Conservation (phyloP, 2,113 vertebrate genomes). For the Syrmaticus mikado region DNA sequence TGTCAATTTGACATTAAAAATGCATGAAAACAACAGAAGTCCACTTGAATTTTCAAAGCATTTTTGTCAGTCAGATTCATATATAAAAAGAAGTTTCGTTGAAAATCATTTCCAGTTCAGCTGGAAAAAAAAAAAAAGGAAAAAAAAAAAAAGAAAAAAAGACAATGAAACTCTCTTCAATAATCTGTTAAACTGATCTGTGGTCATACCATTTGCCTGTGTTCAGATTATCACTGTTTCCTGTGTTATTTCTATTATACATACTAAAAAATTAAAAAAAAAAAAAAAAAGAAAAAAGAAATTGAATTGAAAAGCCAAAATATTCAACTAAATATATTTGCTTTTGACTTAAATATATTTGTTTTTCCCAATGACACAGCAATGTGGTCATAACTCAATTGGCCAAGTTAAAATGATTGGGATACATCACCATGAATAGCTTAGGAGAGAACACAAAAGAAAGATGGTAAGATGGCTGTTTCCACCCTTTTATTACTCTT, state of each 20-base stretch:
- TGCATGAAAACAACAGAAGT: background rate
- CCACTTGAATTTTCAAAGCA: background rate
- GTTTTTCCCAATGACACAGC: background rate
- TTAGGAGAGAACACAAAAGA: background rate
- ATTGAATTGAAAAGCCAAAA: background rate
- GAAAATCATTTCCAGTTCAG: background rate
- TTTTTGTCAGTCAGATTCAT: background rate
- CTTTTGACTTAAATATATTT: background rate
- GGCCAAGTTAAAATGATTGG: background rate
- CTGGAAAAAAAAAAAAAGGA: background rate
- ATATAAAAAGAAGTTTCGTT: background rate
- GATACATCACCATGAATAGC: background rate
- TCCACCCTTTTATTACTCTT: background rate
- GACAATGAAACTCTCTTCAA: background rate
- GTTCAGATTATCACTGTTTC: background rate
- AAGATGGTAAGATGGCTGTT: background rate
- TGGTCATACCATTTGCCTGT: background rate
- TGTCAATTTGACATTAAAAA: background rate
- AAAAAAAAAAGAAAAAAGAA: background rate
- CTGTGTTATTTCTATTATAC: background rate
- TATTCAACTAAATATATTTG: background rate
- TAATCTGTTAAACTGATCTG: background rate
- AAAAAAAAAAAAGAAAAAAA: background rate
- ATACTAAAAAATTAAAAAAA: background rate
- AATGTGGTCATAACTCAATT: accelerated